Conservation (phyloP, 2,888 invertebrate species). For the Epinotia nisella region DNA sequence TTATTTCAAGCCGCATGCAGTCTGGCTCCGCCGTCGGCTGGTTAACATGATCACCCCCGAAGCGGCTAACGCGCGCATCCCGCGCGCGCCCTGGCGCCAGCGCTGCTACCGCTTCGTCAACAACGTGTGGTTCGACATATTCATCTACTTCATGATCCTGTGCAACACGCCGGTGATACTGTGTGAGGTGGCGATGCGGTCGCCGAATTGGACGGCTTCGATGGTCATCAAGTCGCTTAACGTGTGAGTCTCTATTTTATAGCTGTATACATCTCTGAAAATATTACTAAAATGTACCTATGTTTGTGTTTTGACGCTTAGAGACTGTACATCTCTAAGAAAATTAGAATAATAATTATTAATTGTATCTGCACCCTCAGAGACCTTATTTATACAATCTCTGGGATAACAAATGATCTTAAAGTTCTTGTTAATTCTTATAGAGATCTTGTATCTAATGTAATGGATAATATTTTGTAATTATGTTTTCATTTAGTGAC, state of each 20-base stretch:
- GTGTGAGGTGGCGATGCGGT: constrained; percentile 66
- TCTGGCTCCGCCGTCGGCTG: constrained; percentile 75
- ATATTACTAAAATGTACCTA: too few species aligned
- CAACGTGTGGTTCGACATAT: constrained; percentile 75
- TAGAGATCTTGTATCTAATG: too few species aligned
- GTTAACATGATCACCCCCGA: constrained; percentile 71
- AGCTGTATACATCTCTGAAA: too few species aligned
- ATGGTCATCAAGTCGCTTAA: constrained; percentile 68
- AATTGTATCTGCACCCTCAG: too few species aligned
- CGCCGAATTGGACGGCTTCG: constrained; percentile 54
- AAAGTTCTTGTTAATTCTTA: too few species aligned
- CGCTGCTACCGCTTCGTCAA: constrained; percentile 68
- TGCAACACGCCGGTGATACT: constrained; percentile 77
- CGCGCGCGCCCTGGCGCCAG: constrained; percentile 66
- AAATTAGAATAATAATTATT: too few species aligned
- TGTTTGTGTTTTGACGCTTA: too few species aligned
- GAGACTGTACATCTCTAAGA: too few species aligned
- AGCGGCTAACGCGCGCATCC: constrained; percentile 64
- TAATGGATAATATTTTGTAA: too few species aligned
- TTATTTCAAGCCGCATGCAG: constrained; percentile 65
- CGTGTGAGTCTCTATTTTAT: constrained; percentile 66
- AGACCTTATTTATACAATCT: too few species aligned
- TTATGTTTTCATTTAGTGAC: too few species aligned
- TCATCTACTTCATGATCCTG: constrained; percentile 74
- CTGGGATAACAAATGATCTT: too few species aligned